Evolutionary conservation across 2,888 invertebrate genomes (phyloP), one percentile per base, ranked within the genome.

Genomic region (Lucinisca nassula): DNA sequence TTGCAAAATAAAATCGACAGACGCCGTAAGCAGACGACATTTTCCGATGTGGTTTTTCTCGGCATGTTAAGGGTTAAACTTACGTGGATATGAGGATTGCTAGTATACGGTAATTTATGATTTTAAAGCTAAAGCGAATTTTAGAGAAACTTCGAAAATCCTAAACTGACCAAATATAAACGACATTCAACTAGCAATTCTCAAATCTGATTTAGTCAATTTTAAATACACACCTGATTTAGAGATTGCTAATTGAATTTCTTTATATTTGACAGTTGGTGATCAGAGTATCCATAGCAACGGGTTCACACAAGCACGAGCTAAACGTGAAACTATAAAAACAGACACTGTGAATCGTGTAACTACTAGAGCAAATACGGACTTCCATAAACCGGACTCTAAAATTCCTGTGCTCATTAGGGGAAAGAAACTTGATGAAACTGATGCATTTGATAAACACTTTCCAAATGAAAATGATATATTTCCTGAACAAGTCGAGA

Each of bases 191-290:
- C 32, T 67, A 67, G 67, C 67, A 32, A 67, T 67, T 35, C 32
- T 67, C 67, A 67, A 35, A 35, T 35, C 67, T 67, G 58, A 27
- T 58, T 24, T 58, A 17, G 58, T 58, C 4, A 17, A 27, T 4
- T 58, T 8, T 51, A 51, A 3, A 14, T 27, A 58, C 6, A 24
- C 12, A 58, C n/a, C 10, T 58, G 24, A 21, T 58, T 67, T 14
- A 35, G 67, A 67, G 67, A 67, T n/a, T 67, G 67, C 67, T 67
- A 35, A 67, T 21, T 67, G 67, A 35, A 35, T 67, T 67, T 67
- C 67, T 67, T 67, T 67, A 21, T 67, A 6, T 32, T 61, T 27
- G 2, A 21, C 35, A 32, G 67, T 12, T 30, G 67, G 35, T 21
- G 67, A 32, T 12, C 10, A 45, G 10, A 45, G 10, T 12, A 45